Evolutionary conservation across 2,797 vertebrate genomes (phyloP).

Genomic region (Spondyliosoma cantharus): DNA sequence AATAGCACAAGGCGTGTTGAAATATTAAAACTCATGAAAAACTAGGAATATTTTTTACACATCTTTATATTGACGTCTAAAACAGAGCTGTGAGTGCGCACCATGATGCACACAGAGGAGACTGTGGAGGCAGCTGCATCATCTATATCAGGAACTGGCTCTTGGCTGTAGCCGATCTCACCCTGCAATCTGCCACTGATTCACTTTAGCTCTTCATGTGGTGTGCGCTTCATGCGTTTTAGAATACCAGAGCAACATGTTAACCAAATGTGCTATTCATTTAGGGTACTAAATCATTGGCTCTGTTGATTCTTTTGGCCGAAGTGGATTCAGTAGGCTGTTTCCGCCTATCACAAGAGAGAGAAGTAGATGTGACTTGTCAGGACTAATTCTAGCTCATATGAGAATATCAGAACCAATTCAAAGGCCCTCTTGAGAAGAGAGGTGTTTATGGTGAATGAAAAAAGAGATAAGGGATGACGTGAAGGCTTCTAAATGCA

Average conservation of each 20-base stretch:
- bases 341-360: not conserved
- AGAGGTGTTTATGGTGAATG: not conserved
- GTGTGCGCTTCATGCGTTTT: not conserved
- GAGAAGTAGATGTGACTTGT: not conserved
- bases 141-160: constrained; percentile 35
- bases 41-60: not conserved
- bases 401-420: not conserved
- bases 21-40: not conserved
- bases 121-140: constrained; percentile 48
- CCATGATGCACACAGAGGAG: constrained; percentile 39
- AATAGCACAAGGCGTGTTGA: not conserved
- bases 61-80: not conserved
- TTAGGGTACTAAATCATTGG: not conserved
- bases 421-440: not conserved
- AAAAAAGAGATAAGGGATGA: not conserved
- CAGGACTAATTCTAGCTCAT: not conserved
- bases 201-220: constrained; percentile 11
- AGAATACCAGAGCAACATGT: not conserved
- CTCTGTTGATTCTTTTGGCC: not conserved
- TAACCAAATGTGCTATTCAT: constrained; percentile 1
- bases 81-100: constrained; percentile 26
- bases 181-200: constrained; percentile 40
- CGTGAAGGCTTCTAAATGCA: constrained; percentile 40
- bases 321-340: not conserved
- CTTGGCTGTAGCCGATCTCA: constrained; percentile 30